A percentile compares a stretch with the other conserved stretches of the same genome.
Conservation (phyloP, 2,113 vertebrate species). For the Smithornis capensis region DNA sequence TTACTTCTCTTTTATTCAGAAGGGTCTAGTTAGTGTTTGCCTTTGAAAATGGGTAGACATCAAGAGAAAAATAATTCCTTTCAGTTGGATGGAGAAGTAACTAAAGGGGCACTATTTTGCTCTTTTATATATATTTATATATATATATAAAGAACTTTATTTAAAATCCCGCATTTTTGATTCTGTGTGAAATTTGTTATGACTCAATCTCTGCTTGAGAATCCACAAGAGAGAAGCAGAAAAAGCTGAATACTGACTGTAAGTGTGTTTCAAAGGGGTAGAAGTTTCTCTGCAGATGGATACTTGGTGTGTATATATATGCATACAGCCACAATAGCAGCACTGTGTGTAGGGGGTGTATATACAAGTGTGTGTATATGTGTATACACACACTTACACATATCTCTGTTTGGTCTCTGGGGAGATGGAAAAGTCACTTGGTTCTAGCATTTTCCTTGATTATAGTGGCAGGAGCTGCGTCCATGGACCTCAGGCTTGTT, state of each 20-base stretch:
- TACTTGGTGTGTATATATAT: background rate
- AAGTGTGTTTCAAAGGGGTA: background rate
- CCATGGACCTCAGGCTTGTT: conserved; percentile 1
- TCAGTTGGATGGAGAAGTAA: background rate
- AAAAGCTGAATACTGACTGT: background rate
- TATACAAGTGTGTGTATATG: background rate
- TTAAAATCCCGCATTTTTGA: background rate
- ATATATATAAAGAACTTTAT: background rate
- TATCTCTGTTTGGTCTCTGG: background rate
- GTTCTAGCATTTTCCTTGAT: background rate
- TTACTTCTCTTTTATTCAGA: background rate
- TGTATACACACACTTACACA: background rate
- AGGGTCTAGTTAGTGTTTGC: background rate
- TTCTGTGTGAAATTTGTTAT: background rate
- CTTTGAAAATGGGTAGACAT: background rate
- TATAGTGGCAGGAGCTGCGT: background rate
- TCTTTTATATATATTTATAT: background rate
- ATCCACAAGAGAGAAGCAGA: background rate
- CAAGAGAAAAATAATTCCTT: background rate
- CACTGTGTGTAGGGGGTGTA: background rate
- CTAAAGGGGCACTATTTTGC: background rate
- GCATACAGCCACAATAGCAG: background rate
- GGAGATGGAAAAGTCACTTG: background rate
- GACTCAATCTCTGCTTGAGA: background rate
- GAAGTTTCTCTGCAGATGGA: background rate